phyloP scores from a whole-genome alignment of 2,797 vertebrate genomes.

The Spinus olivaceus region DNA sequence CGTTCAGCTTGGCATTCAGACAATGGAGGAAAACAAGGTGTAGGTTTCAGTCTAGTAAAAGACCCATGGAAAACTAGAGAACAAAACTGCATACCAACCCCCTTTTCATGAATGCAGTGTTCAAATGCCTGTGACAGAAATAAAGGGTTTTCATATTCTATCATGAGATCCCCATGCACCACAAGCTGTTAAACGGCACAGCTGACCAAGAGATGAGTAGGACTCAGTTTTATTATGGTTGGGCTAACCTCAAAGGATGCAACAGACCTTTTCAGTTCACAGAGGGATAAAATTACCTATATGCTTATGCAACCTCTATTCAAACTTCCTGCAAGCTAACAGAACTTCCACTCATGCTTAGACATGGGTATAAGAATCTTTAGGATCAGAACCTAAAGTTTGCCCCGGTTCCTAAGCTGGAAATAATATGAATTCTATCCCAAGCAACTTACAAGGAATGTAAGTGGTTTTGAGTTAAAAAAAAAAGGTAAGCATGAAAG shows the following conservation, averaged over 20 bases:
- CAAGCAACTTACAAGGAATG: not conserved
- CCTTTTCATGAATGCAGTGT: not conserved
- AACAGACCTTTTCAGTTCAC: not conserved
- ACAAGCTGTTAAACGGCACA: not conserved
- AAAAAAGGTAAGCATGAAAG: not conserved
- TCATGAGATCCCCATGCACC: not conserved
- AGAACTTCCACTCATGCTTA: not conserved
- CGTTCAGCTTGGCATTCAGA: not conserved
- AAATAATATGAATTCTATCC: not conserved
- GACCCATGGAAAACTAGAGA: not conserved
- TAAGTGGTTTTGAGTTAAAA: not conserved
- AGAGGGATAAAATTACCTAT: not conserved
- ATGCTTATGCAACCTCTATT: not conserved
- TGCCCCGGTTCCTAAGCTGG: not conserved
- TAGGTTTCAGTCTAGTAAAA: not conserved
- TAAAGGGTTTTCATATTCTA: not conserved
- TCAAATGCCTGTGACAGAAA: not conserved
- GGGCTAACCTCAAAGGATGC: not conserved
- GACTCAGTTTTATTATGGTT: not conserved
- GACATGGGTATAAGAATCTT: not conserved
- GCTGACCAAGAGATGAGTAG: not conserved
- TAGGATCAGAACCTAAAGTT: not conserved
- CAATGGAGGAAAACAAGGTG: not conserved
- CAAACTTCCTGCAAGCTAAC: not conserved
- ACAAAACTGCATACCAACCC: not conserved